Evolutionary conservation across 1,140 invertebrate genomes (phyloP), one percentile per base, ranked within the genome.

Genomic region (Drosophila rufa): DNA sequence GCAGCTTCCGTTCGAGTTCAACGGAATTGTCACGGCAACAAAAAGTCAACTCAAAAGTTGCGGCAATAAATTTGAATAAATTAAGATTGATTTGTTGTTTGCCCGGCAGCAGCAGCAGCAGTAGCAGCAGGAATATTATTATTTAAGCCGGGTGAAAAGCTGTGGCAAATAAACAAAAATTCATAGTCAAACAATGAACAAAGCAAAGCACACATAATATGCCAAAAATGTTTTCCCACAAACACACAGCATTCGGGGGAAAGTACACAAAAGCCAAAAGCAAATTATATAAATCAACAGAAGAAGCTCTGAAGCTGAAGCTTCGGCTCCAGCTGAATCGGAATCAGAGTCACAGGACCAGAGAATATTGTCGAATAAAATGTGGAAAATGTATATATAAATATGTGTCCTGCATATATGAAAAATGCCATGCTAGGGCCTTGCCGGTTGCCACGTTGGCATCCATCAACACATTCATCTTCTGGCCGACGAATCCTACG

Each of bases 261-360:
- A 71, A 84, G 62, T 73, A 70, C 45, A 82, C 83, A 77, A 74
- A 82, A 70, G 80, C 84, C 67, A 71, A 77, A 77, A 74, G 61
- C 79, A 89, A 89, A 89, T 89, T 89, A 87, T 87, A 84, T 89
- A 87, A 87, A 89, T 87, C 84, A 87, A 83, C 80, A 69, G 38
- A 61, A 79, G 73, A 56, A 79, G 48, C 51, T 55, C 51, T 38
- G 47, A 36, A 53, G 60, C 60, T n/a, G 36, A 62, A 30, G 60
- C 60, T n/a, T 25, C 53, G 19, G 12, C 47, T 15, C 38, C 6
- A n/a, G 19, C 51, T 22, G 30, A 51, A 62, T 47, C 57, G 27
- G 25, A 55, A 19, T 55, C 53, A 55, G 42, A 65, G 38, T 25
- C 40, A 55, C 62, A 60, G 62, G 38, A 65, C 38, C 57, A 65